These are phyloP conservation scores for Lithophane socia DNA, from an alignment of 2,888 invertebrate genomes.

Conservation along the genomic window DNA sequence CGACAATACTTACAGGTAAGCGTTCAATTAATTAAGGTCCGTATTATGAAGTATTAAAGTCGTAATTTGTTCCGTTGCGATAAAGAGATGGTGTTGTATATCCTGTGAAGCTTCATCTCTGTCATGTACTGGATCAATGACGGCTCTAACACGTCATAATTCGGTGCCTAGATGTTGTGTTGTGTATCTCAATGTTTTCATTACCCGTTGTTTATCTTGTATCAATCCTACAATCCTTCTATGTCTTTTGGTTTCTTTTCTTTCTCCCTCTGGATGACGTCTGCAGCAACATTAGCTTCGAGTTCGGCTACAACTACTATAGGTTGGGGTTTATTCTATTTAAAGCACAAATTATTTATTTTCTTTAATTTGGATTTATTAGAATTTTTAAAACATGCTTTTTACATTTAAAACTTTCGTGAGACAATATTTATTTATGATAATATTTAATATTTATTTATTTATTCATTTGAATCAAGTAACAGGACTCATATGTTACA, in stretches of 20 bases:
- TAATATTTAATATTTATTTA: too few relatives aligned
- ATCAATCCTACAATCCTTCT: constrained; percentile 33
- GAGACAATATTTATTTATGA: too few relatives aligned
- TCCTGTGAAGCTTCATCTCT: neutral
- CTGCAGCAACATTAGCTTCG: constrained; percentile 54
- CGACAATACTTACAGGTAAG: constrained; percentile 94
- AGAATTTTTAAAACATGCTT: neutral
- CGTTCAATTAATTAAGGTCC: constrained; percentile 1
- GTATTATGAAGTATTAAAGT: constrained; percentile 16
- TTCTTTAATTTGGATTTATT: neutral
- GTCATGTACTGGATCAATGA: neutral
- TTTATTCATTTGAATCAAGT: too few relatives aligned
- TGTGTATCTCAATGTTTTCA: constrained; percentile 35
- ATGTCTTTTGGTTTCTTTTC: constrained; percentile 50
- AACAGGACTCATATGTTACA: too few relatives aligned
- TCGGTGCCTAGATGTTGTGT: constrained; percentile 27
- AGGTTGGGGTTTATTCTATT: constrained; percentile 42
- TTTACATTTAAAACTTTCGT: neutral
- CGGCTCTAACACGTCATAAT: constrained; percentile 5
- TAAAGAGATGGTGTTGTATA: neutral
- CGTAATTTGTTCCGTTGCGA: neutral
- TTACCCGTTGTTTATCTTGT: constrained; percentile 15
- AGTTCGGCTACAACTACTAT: constrained; percentile 54
- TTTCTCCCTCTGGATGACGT: constrained; percentile 42
- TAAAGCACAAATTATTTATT: constrained; percentile 10